Evolutionary conservation across 2,113 vertebrate species (phyloP).

Genomic region (Tyto alba): DNA sequence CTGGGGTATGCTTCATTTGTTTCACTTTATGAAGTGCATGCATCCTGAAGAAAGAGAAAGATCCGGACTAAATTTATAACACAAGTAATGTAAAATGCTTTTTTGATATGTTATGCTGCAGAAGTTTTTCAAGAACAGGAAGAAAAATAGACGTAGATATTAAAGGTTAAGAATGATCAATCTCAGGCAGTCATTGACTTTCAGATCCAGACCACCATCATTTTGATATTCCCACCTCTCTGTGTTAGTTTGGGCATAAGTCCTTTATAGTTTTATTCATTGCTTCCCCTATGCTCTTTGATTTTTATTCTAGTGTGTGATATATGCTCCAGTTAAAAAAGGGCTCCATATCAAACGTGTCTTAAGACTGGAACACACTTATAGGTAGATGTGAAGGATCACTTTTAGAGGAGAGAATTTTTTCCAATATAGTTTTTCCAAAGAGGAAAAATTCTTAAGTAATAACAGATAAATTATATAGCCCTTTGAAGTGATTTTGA

Average conservation of each 20-base stretch:
- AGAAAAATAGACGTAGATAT: not conserved
- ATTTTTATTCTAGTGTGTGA: not conserved
- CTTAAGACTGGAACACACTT: not conserved
- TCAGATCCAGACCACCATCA: not conserved
- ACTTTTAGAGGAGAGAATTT: not conserved
- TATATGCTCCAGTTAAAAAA: not conserved
- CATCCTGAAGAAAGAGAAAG: not conserved
- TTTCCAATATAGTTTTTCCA: not conserved
- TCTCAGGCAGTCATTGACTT: not conserved
- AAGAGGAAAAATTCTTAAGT: not conserved
- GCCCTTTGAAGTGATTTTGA: not conserved
- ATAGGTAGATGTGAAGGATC: not conserved
- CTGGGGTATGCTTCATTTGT: not conserved
- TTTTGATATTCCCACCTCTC: not conserved
- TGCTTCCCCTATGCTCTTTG: not conserved
- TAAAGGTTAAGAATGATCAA: not conserved
- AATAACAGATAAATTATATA: constrained; percentile 1
- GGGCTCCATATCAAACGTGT: not conserved
- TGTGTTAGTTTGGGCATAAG: not conserved
- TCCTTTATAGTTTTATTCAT: not conserved
- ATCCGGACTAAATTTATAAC: not conserved
- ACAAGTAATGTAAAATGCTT: not conserved
- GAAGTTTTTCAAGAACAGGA: not conserved
- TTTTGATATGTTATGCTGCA: not conserved
- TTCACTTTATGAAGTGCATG: not conserved